Base-by-base conservation (phyloP, 2,797 vertebrate species). In the Todus mexicanus region DNA sequence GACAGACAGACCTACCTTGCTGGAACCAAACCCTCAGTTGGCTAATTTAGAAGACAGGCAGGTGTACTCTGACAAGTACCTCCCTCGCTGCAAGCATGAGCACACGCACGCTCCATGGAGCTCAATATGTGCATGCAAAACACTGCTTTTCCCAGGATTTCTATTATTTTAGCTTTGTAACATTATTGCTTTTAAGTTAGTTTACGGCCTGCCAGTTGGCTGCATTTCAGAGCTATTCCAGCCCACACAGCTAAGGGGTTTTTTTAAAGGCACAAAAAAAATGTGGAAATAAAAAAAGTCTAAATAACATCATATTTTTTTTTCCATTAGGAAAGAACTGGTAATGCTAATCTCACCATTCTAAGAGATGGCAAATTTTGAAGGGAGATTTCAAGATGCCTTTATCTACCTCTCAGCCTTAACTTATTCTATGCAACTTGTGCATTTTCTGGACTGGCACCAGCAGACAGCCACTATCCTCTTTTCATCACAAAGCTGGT, bases 181-280 rank as follows among this genome's bases (percentile, higher is more conserved):
- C 92, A 71, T 81, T 63, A 56, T 45, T 90, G 57, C 38, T 66
- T n/a, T 89, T 42, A 70, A 81, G 81, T 72, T 69, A 84, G 83
- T 78, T 92, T 93, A 59, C 21, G 18, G 89, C 75, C 84, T 91
- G 42, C 31, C 70, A 87, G 31, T 89, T 85, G 75, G 80, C 70
- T 84, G 56, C 31, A 45, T 87, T 96, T 96, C 76, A 94, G 51
- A 96, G 92, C 33, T 75, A 57, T 40, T 83, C 80, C 95, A 86
- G 80, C 76, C 87, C 92, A 92, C 80, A 65, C 18, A 59, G 37
- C 14, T 22, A 88, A 19, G 27, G 29, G n/a, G n/a, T n/a, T 14
- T 64, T 73, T 95, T 91, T 91, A 26, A 84, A 92, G 26, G 31
- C 25, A 73, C 13, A 73, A 72, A 66, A 87, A 69, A 6, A 72